Evolutionary conservation across 2,797 vertebrate species (phyloP).

Genomic region (Monodelphis domestica): DNA sequence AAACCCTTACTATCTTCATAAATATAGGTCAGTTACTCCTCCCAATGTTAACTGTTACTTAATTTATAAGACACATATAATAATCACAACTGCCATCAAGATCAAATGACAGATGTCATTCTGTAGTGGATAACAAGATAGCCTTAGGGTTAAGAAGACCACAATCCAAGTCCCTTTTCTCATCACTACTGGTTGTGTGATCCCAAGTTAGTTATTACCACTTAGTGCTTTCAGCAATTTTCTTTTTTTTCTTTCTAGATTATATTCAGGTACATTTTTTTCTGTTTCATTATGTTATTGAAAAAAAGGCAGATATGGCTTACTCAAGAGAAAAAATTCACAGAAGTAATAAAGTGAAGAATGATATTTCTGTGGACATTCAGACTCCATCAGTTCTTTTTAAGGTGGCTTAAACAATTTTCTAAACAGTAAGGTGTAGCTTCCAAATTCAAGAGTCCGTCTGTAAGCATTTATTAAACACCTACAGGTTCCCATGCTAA

Average conservation of each 20-base stretch:
- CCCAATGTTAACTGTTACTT: not conserved
- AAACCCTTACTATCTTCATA: not conserved
- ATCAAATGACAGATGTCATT: not conserved
- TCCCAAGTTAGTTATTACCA: not conserved
- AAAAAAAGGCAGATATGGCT: too few relatives aligned
- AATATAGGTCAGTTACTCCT: not conserved
- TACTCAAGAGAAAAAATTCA: too few relatives aligned
- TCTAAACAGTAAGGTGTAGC: not conserved
- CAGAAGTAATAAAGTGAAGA: too few relatives aligned
- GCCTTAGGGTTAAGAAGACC: not conserved
- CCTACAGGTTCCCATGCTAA: not conserved
- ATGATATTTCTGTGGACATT: too few relatives aligned
- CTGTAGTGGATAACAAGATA: not conserved
- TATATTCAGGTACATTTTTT: too few relatives aligned
- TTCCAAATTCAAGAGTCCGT: not conserved
- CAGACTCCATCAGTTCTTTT: too few relatives aligned
- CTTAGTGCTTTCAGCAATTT: not conserved
- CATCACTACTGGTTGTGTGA: not conserved
- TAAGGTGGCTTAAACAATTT: too few relatives aligned
- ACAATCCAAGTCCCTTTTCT: not conserved
- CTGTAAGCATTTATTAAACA: not conserved
- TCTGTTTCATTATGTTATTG: too few relatives aligned
- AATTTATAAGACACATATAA: not conserved
- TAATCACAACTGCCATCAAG: not conserved
- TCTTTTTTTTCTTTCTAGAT: too few relatives aligned